Conservation (phyloP, 2,888 invertebrate species). For the Phyllotreta cruciferae region DNA sequence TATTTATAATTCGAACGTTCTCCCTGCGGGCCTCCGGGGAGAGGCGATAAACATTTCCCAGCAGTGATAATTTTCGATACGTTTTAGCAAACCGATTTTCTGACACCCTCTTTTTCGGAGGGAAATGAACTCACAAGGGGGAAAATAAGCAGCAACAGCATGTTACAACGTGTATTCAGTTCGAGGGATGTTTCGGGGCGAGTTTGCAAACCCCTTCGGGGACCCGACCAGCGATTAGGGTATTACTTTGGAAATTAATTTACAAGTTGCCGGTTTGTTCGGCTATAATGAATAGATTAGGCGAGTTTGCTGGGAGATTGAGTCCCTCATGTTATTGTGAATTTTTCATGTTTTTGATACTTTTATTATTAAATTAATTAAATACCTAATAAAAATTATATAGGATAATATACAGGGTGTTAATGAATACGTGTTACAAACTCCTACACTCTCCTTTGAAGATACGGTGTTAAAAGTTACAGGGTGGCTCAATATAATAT, state of each 20-base stretch:
- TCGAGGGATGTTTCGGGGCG: constrained; percentile 34
- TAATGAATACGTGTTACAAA: no score
- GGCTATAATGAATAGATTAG: constrained; percentile 48
- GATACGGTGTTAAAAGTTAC: no score
- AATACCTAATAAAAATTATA: no score
- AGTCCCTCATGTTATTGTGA: not conserved
- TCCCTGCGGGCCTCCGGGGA: constrained; percentile 1
- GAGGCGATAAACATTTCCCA: constrained; percentile 15
- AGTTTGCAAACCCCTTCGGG: constrained; percentile 45
- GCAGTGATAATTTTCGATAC: constrained; percentile 27
- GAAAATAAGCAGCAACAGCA: constrained; percentile 31
- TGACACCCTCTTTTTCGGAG: constrained; percentile 21
- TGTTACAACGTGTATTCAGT: constrained; percentile 29
- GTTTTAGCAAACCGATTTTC: constrained; percentile 31
- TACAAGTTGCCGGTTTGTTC: constrained; percentile 53
- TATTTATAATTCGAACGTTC: not conserved
- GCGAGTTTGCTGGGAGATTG: constrained; percentile 5
- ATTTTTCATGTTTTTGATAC: no score
- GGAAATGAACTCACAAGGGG: constrained; percentile 29
- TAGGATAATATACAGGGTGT: no score
- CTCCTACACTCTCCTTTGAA: no score
- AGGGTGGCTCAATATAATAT: no score
- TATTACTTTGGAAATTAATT: constrained; percentile 59
- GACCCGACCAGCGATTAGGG: constrained; percentile 58
- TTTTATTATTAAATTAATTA: no score